Percentiles rank a stretch among this genome's conserved stretches.
Evolutionary conservation across 2,113 vertebrate genomes (phyloP).

Genomic region (Tachycineta bicolor): DNA sequence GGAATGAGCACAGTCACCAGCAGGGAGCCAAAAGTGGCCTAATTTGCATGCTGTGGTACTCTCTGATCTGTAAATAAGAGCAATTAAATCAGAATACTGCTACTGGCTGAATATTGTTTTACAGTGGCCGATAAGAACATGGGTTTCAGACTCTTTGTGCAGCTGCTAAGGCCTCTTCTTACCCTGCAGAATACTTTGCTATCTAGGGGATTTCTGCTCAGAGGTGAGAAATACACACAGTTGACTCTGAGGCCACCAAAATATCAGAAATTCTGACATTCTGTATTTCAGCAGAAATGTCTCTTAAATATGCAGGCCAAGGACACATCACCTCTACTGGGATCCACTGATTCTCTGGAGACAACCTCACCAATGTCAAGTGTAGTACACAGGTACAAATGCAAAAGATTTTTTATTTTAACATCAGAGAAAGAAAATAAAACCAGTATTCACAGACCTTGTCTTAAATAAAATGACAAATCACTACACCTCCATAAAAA

Average conservation of each 20-base stretch:
- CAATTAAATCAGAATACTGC: neutral
- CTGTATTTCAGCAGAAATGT: neutral
- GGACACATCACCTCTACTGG: neutral
- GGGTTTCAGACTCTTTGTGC: neutral
- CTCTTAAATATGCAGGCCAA: neutral
- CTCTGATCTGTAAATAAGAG: conserved; percentile 20
- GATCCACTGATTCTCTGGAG: neutral
- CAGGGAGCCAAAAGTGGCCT: neutral
- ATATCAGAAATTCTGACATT: neutral
- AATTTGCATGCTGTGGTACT: neutral
- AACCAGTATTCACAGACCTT: neutral
- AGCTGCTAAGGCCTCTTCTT: neutral
- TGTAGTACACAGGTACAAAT: neutral
- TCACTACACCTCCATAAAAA: neutral
- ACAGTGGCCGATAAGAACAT: neutral
- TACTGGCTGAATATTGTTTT: neutral
- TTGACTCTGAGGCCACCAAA: neutral
- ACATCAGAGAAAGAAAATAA: neutral
- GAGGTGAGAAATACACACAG: neutral
- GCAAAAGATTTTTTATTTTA: neutral
- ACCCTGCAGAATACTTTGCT: neutral
- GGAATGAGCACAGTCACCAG: neutral
- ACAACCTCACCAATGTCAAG: neutral
- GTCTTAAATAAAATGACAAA: neutral
- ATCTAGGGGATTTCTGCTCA: neutral